phyloP scores from a whole-genome alignment of 2,797 vertebrate species.

The Sebastes elongatus region DNA sequence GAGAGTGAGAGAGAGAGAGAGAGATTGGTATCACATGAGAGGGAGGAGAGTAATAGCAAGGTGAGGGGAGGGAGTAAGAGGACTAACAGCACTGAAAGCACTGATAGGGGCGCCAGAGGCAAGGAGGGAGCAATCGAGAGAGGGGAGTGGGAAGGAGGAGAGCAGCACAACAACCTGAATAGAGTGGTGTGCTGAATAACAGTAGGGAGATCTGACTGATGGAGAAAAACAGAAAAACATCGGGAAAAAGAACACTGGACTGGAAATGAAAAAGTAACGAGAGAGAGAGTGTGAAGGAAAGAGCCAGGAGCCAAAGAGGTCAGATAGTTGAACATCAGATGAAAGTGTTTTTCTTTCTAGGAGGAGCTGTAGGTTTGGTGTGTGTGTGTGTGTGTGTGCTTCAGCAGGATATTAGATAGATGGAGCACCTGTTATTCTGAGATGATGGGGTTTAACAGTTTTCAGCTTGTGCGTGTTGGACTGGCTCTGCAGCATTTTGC shows the following conservation, averaged over 20 bases:
- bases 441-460: conserved; percentile 43
- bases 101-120: conserved; percentile 71
- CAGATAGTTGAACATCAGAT: conserved; percentile 15
- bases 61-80: conserved; percentile 70
- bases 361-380: conserved; percentile 23
- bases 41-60: conserved; percentile 68
- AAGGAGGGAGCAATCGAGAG: conserved; percentile 52
- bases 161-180: conserved; percentile 45
- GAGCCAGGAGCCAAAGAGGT: not conserved
- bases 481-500: conserved; percentile 64
- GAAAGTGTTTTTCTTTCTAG: conserved; percentile 18
- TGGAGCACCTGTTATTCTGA: conserved; percentile 60
- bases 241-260: conserved; percentile 17
- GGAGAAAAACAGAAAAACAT: conserved; percentile 17
- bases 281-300: not conserved
- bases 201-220: conserved; percentile 29
- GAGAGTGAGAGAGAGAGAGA: conserved; percentile 22
- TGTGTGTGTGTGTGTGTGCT: not conserved
- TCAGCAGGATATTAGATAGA: conserved; percentile 4
- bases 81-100: conserved; percentile 60
- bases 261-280: conserved; percentile 16
- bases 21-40: conserved; percentile 64
- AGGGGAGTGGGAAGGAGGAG: conserved; percentile 54
- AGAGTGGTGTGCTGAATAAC: conserved; percentile 48
- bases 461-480: conserved; percentile 3